Conservation (phyloP, 2,888 invertebrate species). For the Lithophane semibrunnea region DNA sequence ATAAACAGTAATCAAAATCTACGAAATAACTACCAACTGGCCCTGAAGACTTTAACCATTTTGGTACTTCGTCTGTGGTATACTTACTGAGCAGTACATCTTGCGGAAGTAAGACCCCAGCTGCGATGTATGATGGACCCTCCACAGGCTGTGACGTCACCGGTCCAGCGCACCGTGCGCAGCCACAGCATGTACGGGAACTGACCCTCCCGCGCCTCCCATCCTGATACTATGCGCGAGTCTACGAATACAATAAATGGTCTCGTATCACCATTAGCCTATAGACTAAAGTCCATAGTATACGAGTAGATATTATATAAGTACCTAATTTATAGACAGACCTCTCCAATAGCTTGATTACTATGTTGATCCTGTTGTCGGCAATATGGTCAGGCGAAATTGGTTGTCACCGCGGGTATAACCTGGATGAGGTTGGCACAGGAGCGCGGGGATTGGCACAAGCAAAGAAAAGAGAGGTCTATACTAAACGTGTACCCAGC, state of each 20-base stretch:
- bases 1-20: no score
- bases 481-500: neutral
- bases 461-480: no score
- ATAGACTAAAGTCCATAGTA: neutral
- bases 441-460: neutral
- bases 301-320: no score
- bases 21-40: no score
- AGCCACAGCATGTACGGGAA: conserved; percentile 74
- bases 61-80: no score
- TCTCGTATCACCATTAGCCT: neutral
- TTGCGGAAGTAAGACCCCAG: conserved; percentile 75
- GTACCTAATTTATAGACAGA: neutral
- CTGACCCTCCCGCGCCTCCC: conserved; percentile 72
- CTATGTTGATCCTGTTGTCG: no score
- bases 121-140: conserved; percentile 73
- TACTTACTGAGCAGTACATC: conserved; percentile 72
- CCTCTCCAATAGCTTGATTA: neutral
- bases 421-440: neutral
- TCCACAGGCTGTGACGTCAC: conserved; percentile 69
- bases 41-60: no score
- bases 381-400: no score
- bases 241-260: conserved; percentile 31
- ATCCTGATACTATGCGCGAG: conserved; percentile 75
- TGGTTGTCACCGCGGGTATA: neutral
- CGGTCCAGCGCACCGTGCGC: conserved; percentile 63